A percentile compares a stretch with the other conserved stretches of the same genome.
Conservation (phyloP, 2,888 invertebrate species). For the Autographa gamma region DNA sequence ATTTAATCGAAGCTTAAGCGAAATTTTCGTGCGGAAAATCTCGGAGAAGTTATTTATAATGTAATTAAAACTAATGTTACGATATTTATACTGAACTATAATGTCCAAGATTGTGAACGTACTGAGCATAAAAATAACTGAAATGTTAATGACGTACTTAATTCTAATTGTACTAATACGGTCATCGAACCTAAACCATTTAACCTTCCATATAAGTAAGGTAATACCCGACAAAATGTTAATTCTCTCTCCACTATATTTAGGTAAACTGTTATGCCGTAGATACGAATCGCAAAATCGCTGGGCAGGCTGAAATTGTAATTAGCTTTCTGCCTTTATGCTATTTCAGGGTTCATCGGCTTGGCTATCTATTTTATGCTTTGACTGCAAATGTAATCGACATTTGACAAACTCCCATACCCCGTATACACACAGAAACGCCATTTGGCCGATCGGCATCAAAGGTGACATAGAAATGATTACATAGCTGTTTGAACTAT, state of each 20-base stretch:
- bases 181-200: background rate
- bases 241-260: background rate
- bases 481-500: conserved; percentile 26
- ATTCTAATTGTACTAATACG: background rate
- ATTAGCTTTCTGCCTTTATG: conserved; percentile 23
- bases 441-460: conserved; percentile 15
- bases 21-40: conserved; percentile 8
- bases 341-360: conserved; percentile 17
- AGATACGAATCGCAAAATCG: conserved; percentile 2
- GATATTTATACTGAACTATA: background rate
- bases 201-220: background rate
- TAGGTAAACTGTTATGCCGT: background rate
- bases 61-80: background rate
- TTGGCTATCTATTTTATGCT: conserved; percentile 13
- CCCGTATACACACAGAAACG: conserved; percentile 12
- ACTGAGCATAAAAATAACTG: background rate
- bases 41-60: background rate
- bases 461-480: conserved; percentile 30
- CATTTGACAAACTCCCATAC: conserved; percentile 25
- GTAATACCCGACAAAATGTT: background rate
- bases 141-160: background rate
- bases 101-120: background rate
- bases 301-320: conserved; percentile 3
- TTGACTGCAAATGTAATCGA: conserved; percentile 28
- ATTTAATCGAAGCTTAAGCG: background rate